A percentile compares a stretch with the other conserved stretches of the same genome.
These are phyloP conservation scores for Nanger granti DNA, from an alignment of 2,113 vertebrate species.

Conservation along the genomic window DNA sequence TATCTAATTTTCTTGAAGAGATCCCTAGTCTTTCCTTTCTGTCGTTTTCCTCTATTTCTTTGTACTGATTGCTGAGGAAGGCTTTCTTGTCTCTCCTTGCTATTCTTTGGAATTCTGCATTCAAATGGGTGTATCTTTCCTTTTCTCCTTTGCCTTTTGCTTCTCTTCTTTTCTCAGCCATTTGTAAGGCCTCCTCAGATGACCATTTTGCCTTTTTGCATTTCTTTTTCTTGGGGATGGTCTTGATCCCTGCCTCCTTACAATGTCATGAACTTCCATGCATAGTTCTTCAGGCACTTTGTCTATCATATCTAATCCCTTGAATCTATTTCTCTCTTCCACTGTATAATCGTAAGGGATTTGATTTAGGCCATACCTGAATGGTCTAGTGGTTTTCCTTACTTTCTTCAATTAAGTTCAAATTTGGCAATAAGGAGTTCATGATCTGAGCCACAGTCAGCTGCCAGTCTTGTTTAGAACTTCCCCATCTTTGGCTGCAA, in stretches of 20 bases:
- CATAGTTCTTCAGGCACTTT: neutral
- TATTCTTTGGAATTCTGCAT: neutral
- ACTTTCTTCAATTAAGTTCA: neutral
- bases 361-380: neutral
- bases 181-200: neutral
- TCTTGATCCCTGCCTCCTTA: neutral
- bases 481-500: neutral
- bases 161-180: neutral
- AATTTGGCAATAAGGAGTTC: neutral
- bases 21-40: neutral
- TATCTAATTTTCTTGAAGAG: neutral
- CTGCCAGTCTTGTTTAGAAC: neutral
- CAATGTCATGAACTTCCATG: neutral
- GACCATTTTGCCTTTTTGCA: neutral
- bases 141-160: neutral
- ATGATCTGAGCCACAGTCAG: neutral
- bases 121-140: neutral
- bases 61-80: neutral
- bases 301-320: neutral
- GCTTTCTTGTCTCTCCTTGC: neutral
- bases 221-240: neutral
- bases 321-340: neutral
- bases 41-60: neutral
- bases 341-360: neutral
- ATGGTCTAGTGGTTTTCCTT: neutral